Conservation (phyloP, 1,140 invertebrate genomes). For the Asobara japonica region DNA sequence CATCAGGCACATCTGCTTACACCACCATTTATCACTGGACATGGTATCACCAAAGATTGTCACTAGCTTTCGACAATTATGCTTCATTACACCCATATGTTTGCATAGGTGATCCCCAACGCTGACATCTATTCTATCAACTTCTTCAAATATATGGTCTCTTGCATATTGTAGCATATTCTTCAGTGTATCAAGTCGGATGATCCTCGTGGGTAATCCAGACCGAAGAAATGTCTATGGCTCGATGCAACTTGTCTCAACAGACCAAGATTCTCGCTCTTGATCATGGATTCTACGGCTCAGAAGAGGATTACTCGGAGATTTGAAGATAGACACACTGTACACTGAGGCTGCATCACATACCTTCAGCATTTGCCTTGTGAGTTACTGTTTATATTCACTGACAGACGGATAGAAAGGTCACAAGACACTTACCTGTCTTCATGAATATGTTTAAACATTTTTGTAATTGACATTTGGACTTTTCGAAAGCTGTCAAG, state of each 20-base stretch:
- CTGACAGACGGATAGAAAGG: neutral
- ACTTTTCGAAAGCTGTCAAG: neutral
- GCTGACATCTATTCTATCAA: neutral
- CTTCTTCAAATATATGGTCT: neutral
- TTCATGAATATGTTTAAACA: neutral
- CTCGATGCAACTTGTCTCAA: neutral
- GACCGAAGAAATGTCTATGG: constrained; percentile 3
- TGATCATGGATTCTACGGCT: neutral
- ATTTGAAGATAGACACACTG: neutral
- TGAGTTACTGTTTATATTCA: neutral
- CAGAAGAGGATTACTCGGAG: neutral
- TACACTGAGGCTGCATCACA: neutral
- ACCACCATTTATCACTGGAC: too few species aligned
- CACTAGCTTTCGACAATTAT: too few species aligned
- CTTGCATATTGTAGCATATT: neutral
- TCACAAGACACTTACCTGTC: neutral
- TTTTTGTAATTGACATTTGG: constrained; percentile 1
- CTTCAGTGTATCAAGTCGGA: neutral
- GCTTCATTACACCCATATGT: too few species aligned
- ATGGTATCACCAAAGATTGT: too few species aligned
- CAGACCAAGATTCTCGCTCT: neutral
- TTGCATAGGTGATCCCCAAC: neutral
- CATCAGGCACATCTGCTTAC: too few species aligned
- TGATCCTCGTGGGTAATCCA: neutral
- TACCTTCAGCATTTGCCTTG: neutral